These are phyloP conservation scores for Alcis repandata DNA, from an alignment of 2,888 invertebrate species.

Conservation along the genomic window DNA sequence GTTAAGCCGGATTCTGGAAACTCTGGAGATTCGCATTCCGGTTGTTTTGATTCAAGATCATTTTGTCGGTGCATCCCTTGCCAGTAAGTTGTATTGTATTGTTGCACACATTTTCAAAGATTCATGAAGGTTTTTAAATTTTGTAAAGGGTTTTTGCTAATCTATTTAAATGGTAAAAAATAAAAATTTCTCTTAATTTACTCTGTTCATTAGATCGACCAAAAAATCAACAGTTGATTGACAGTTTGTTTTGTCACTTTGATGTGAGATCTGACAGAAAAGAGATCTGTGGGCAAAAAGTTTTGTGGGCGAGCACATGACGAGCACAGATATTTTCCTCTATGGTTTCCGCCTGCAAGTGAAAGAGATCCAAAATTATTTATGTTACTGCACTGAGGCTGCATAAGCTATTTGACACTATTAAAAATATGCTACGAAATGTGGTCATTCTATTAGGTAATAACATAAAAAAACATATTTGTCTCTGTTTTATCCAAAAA, in stretches of 20 bases:
- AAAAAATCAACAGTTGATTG: slow-evolving; percentile 1
- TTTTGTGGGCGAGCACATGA: too few relatives aligned
- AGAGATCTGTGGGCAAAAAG: background rate
- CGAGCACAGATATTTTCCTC: too few relatives aligned
- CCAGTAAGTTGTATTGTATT: slow-evolving; percentile 43
- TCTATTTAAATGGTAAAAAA: slow-evolving; percentile 4
- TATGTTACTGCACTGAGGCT: too few relatives aligned
- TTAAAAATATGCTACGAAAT: too few relatives aligned
- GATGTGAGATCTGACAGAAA: too few relatives aligned
- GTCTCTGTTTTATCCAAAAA: too few relatives aligned
- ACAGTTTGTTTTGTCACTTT: background rate
- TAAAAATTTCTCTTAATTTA: background rate
- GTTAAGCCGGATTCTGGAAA: slow-evolving; percentile 50
- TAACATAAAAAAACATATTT: too few relatives aligned
- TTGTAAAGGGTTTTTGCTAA: background rate
- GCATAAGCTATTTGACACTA: too few relatives aligned
- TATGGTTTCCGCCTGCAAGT: too few relatives aligned
- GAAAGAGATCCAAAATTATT: too few relatives aligned
- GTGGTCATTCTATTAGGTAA: too few relatives aligned
- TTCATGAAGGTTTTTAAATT: slow-evolving; percentile 29
- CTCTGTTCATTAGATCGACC: background rate
- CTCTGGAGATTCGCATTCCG: slow-evolving; percentile 41
- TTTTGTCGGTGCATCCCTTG: slow-evolving; percentile 66
- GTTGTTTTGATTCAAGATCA: slow-evolving; percentile 31
- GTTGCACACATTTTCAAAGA: slow-evolving; percentile 55